Evolutionary conservation across 2,888 invertebrate genomes (phyloP).

Genomic region (Slavum lentiscoides): DNA sequence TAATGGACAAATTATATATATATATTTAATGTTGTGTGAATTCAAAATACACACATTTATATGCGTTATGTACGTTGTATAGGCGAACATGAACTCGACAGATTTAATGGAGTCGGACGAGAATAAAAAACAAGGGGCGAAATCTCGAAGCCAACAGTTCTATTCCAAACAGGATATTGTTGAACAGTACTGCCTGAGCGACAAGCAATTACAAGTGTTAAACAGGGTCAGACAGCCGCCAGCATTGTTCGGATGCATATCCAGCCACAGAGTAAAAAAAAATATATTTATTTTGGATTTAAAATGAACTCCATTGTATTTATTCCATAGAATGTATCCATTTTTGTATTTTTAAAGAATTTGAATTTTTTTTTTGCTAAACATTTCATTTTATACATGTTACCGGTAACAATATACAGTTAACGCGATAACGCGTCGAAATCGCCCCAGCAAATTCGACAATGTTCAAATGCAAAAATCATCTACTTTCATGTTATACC

Average conservation of each 20-base stretch:
- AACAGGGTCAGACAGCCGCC: constrained; percentile 66
- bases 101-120: constrained; percentile 50
- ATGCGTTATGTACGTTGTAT: not conserved
- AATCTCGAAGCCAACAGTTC: constrained; percentile 61
- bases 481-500: no score
- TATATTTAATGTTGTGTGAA: no score
- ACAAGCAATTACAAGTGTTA: constrained; percentile 81
- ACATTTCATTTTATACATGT: no score
- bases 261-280: constrained; percentile 60
- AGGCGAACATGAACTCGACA: constrained; percentile 37
- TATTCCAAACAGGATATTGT: constrained; percentile 89
- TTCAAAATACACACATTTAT: not conserved
- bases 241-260: constrained; percentile 84
- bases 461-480: no score
- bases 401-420: no score
- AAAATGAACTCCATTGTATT: not conserved
- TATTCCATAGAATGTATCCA: no score
- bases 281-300: not conserved
- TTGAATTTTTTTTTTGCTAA: no score
- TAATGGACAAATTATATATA: no score
- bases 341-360: no score
- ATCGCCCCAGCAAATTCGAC: no score
- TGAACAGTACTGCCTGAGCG: constrained; percentile 92
- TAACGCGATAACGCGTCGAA: no score
- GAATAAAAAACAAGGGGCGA: constrained; percentile 40